Conservation (phyloP, 2,797 vertebrate genomes). For the Xiphophorus birchmanni region DNA sequence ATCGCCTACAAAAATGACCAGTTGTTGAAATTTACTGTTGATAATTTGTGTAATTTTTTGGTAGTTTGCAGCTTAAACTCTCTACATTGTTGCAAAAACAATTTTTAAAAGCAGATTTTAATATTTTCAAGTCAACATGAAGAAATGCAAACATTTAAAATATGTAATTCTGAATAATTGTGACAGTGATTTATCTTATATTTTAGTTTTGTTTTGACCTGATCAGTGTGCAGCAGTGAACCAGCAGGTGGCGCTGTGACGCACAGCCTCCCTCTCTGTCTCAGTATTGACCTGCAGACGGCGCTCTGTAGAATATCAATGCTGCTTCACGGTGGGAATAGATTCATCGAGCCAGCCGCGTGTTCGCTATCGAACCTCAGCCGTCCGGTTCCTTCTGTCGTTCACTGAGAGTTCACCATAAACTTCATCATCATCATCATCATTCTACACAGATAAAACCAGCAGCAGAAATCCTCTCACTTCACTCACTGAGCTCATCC, state of each 20-base stretch:
- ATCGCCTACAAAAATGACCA: not conserved
- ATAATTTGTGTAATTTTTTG: not conserved
- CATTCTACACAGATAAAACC: not conserved
- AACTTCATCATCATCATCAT: not conserved
- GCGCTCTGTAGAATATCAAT: constrained; percentile 59
- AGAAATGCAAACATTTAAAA: not conserved
- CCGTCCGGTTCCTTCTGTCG: not conserved
- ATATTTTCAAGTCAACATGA: not conserved
- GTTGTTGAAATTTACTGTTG: not conserved
- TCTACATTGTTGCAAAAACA: not conserved
- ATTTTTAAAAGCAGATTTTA: not conserved
- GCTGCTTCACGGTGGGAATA: constrained; percentile 30
- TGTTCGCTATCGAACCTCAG: constrained; percentile 32
- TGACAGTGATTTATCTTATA: not conserved
- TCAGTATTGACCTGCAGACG: constrained; percentile 45
- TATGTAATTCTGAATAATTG: not conserved
- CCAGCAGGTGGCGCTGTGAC: constrained; percentile 63
- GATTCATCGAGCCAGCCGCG: constrained; percentile 14
- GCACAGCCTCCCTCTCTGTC: not conserved
- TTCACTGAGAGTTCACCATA: not conserved
- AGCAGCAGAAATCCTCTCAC: not conserved
- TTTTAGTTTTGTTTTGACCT: not conserved
- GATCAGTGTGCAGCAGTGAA: not conserved
- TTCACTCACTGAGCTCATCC: not conserved
- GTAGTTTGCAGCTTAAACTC: not conserved